Evolutionary conservation across 2,113 vertebrate genomes (phyloP), one percentile per base, ranked within the genome.

Genomic region (Agapornis roseicollis): DNA sequence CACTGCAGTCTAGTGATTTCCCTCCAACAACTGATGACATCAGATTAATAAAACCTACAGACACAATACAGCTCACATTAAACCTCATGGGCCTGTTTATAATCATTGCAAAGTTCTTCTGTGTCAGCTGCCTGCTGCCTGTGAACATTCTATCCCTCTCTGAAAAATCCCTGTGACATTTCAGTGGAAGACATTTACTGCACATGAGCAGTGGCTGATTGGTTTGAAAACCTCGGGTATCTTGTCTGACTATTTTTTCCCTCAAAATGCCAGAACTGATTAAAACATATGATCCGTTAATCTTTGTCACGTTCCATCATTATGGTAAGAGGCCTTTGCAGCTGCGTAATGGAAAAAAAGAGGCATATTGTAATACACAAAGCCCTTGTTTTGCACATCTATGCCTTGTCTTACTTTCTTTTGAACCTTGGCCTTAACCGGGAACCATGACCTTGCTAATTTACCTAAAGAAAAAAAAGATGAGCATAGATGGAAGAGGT

Each of bases 11-110:
- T 71, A 3, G 1, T 49, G 37, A 44, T 93, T 85, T 95, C 61
- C 13, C 39, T 79, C 17, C 35, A 65, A 46, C 28, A 86, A 50
- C 18, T 29, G 42, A 78, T 37, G 85, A 80, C 76, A 80, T 77
- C 79, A 92, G 55, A 88, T 77, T 94, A 70, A 82, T 73, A 91
- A 93, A 90, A 80, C 27, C 29, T 85, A 76, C 44, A 79, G 69
- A 87, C 44, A 53, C 49, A 46, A 46, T 25, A 66, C 44, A 81
- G 35, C 61, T 87, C 85, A 49, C 44, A 92, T 64, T 52, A 96
- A 90, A 92, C 33, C 78, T 71, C 82, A 44, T 35, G 39, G 65
- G 77, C 64, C 49, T 89, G 33, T 78, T 92, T 76, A 24, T 49
- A 88, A 78, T 77, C 17, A 10, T 69, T 70, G 83, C 35, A 61